Base-by-base conservation (phyloP, 2,888 invertebrate genomes). In the Macaria liturata region DNA sequence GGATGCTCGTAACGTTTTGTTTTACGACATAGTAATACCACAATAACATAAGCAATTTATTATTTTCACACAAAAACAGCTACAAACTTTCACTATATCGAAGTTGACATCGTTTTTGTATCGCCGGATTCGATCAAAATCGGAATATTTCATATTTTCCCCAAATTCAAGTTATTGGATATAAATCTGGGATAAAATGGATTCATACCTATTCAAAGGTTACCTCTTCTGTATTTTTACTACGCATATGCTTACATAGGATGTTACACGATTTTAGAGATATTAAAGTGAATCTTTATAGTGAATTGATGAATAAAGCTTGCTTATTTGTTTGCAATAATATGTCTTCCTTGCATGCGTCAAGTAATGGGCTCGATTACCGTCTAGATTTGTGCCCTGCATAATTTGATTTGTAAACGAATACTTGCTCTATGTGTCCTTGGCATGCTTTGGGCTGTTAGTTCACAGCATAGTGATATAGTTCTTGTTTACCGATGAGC, bases 181-280 rank as follows among this genome's bases (percentile, higher is more conserved):
- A 84, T 85, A 84, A 83, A 86, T 83, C 83, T 81, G 71, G 83
- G 80, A 82, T 84, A 78, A 83, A 85, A 82, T 80, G 72, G 81
- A 83, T 82, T 84, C 80, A 78, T 78, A 79, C 76, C 79, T 79
- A 77, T 78, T 77, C 71, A 67, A 63, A 71, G 69, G 68, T 70
- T 68, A 67, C 69, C 64, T 68, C 56, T 37, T 3, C 34, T 37
- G 34, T 37, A 37, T 37, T 37, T 37, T 37, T 37, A 37, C 34
- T 37, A 37, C 34, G 34, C 57, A 65, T 67, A 57, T 63, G 66
- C 65, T 69, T 57, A 2, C 20, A 20, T 1, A 47, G 51, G 60
- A 57, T 61, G 67, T 67, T 72, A 64, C 66, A 67, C 68, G 67
- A 6, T 37, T 37, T 37, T 37, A 37, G 34, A 37, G 1, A 37